A percentile compares a stretch with the other conserved stretches of the same genome.
phyloP scores from a whole-genome alignment of 1,140 invertebrate species.

The Lepidurus arcticus region DNA sequence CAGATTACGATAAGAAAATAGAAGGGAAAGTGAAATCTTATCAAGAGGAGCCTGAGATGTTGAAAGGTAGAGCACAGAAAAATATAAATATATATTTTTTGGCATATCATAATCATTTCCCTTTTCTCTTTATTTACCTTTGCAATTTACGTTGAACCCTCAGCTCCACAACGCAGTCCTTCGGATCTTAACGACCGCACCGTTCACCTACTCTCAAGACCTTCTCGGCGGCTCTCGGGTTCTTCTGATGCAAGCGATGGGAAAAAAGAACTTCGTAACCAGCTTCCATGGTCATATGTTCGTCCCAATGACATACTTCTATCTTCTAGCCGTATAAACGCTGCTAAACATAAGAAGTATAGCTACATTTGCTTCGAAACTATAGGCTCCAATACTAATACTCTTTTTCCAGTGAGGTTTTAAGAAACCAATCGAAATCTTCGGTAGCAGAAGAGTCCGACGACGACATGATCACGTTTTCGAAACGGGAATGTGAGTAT shows the following conservation, averaged over 20 bases:
- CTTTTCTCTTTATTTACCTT: neutral
- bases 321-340: neutral
- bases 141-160: neutral
- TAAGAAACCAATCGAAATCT: neutral
- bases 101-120: neutral
- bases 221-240: neutral
- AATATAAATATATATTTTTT: neutral
- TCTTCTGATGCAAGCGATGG: neutral
- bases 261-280: neutral
- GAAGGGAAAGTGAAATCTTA: neutral
- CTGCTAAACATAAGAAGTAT: neutral
- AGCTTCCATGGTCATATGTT: constrained; percentile 3
- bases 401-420: neutral
- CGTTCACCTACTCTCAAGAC: neutral
- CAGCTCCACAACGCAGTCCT: neutral
- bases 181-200: neutral
- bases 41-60: neutral
- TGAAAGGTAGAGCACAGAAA: neutral
- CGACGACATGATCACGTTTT: neutral
- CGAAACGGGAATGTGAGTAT: neutral
- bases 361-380: too few relatives aligned
- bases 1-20: neutral
- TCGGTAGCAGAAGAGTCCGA: neutral
- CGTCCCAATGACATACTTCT: neutral
- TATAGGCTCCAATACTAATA: neutral